A percentile compares a stretch with the other conserved stretches of the same genome.
phyloP scores from a whole-genome alignment of 2,888 invertebrate species.

The Tridacna gigas region DNA sequence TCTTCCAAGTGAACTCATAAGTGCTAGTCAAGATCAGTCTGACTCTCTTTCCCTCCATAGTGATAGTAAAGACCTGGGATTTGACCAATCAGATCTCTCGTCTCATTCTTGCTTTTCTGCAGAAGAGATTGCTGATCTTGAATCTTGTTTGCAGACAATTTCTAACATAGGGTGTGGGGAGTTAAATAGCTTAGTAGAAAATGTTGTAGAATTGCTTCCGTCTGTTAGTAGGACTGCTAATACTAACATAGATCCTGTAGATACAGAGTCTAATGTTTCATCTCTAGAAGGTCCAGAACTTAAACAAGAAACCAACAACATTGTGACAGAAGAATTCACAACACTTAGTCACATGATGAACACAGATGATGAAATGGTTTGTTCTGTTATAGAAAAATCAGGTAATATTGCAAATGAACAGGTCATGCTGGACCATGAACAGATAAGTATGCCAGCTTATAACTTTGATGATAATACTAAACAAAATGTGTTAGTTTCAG shows the following conservation, averaged over 20 bases:
- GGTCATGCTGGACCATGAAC: background rate
- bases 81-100: conserved; percentile 63
- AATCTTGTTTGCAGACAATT: conserved; percentile 59
- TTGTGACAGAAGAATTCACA: conserved; percentile 17
- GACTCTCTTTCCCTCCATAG: conserved; percentile 59
- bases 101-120: conserved; percentile 60
- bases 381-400: conserved; percentile 27
- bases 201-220: conserved; percentile 56
- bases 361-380: conserved; percentile 19
- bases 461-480: background rate
- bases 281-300: conserved; percentile 18
- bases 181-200: conserved; percentile 57
- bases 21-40: conserved; percentile 58
- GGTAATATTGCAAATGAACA: conserved; percentile 10
- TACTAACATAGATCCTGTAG: conserved; percentile 32
- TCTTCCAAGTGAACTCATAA: conserved; percentile 63
- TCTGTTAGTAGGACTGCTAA: conserved; percentile 26
- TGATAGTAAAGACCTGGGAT: conserved; percentile 52
- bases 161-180: conserved; percentile 58
- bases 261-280: conserved; percentile 33
- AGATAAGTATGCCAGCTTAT: background rate
- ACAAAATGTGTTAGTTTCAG: conserved; percentile 20
- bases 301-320: background rate
- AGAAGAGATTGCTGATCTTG: conserved; percentile 61
- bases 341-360: conserved; percentile 23